These are phyloP conservation scores for Heliconius ismenius DNA, from an alignment of 2,888 invertebrate species.

Conservation along the genomic window DNA sequence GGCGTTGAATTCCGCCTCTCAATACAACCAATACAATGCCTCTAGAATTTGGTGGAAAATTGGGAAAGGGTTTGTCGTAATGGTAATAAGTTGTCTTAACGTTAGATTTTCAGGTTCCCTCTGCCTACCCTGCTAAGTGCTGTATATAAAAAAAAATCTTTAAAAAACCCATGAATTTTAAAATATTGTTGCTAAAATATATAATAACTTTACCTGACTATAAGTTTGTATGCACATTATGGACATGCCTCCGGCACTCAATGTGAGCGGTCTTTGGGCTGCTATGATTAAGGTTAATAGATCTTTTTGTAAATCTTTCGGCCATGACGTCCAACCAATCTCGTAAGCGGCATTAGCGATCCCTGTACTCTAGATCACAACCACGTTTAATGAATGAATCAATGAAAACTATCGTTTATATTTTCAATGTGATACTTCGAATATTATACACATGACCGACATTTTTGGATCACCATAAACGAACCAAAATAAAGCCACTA, in stretches of 20 bases:
- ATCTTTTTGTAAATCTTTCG: conserved; percentile 63
- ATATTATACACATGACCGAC: too few relatives aligned
- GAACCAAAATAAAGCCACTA: too few relatives aligned
- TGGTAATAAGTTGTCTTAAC: too few relatives aligned
- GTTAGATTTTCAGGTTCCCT: too few relatives aligned
- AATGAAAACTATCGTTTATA: background rate
- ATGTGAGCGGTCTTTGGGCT: conserved; percentile 60
- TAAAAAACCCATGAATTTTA: background rate
- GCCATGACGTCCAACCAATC: conserved; percentile 66
- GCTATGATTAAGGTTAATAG: conserved; percentile 59
- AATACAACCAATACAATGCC: too few relatives aligned
- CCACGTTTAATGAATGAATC: background rate
- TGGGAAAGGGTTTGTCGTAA: too few relatives aligned
- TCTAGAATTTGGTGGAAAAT: too few relatives aligned
- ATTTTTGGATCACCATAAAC: too few relatives aligned
- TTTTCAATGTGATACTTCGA: too few relatives aligned
- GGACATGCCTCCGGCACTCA: conserved; percentile 67
- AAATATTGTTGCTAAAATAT: background rate
- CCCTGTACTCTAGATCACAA: conserved; percentile 59
- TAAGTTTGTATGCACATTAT: conserved; percentile 64
- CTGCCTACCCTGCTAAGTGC: too few relatives aligned
- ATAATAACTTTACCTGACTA: conserved; percentile 54
- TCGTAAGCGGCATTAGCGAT: conserved; percentile 67
- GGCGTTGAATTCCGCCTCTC: too few relatives aligned
- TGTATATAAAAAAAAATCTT: too few relatives aligned